Conservation (phyloP, 2,888 invertebrate genomes). For the Phragmatobia fuliginosa region DNA sequence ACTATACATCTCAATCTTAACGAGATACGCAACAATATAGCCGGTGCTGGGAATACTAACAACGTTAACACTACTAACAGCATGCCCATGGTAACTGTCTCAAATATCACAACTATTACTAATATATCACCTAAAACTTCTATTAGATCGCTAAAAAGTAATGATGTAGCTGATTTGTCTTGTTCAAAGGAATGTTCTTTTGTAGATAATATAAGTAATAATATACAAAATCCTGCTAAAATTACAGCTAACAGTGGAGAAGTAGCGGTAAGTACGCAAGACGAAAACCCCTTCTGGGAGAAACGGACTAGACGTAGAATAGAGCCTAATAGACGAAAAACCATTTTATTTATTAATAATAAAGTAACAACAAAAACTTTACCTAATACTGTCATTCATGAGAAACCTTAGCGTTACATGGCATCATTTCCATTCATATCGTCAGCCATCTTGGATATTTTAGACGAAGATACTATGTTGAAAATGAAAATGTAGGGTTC, state of each 20-base stretch:
- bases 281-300: constrained; percentile 82
- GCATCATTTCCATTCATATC: constrained; percentile 28
- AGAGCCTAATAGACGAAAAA: constrained; percentile 83
- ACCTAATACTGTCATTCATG: constrained; percentile 60
- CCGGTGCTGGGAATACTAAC: constrained; percentile 81
- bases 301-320: constrained; percentile 75
- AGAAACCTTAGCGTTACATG: constrained; percentile 52
- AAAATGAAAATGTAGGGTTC: neutral
- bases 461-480: neutral
- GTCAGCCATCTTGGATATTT: constrained; percentile 6
- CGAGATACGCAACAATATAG: constrained; percentile 82
- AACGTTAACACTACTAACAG: constrained; percentile 74
- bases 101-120: constrained; percentile 85
- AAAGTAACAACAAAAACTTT: constrained; percentile 73
- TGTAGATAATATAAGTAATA: constrained; percentile 60
- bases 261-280: constrained; percentile 78
- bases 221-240: constrained; percentile 60
- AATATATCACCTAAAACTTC: constrained; percentile 84
- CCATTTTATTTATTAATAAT: constrained; percentile 83
- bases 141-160: constrained; percentile 80
- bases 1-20: constrained; percentile 84
- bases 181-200: constrained; percentile 68
- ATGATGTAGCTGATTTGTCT: constrained; percentile 65
- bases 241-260: constrained; percentile 64
- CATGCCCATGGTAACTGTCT: constrained; percentile 87